Base-by-base conservation (phyloP, 2,888 invertebrate species). In the Polylopha cassiicola region DNA sequence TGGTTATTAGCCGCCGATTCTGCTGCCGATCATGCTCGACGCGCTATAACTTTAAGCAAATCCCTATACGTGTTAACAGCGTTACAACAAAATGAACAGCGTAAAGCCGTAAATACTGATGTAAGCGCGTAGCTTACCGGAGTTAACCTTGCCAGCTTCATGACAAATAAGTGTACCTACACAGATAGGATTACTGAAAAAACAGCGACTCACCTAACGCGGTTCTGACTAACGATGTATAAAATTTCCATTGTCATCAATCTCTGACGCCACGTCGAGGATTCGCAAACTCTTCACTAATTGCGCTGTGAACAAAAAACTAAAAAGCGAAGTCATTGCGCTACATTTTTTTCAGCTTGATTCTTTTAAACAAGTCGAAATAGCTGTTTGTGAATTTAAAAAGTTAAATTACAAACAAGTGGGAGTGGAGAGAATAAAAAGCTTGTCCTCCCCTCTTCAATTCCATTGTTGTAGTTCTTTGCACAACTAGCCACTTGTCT, bases 181-280 rank as follows among this genome's bases (percentile, higher is more conserved):
- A 58, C 61, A 66, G 70, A 65, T 73, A 65, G 76, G 71, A 78
- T 79, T 77, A 77, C 76, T 74, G 72, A 73, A 77, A 79, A 76
- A 80, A 74, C 73, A 77, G 71, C 75, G 66, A 63, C 66, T 78
- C 78, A 80, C 78, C 76, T 78, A 81, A 79, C 80, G 70, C 77
- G 74, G 65, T 71, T 68, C 69, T 73, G 80, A 66, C 82, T 84
- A 84, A 84, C 84, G 84, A 84, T 80, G 84, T 82, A 84, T 82
- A 84, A 84, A 82, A 82, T 81, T 84, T 82, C 81, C 82, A 84
- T 82, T 82, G 82, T 84, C 84, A 84, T 84, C 84, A 85, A 85
- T 85, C 84, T 82, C 84, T 79, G 84, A 81, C 82, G 77, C 75
- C 73, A 67, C 73, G 76, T 65, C 66, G 79, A 79, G 82, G 74